Conservation (phyloP, 2,888 invertebrate genomes). For the Thereva unica region DNA sequence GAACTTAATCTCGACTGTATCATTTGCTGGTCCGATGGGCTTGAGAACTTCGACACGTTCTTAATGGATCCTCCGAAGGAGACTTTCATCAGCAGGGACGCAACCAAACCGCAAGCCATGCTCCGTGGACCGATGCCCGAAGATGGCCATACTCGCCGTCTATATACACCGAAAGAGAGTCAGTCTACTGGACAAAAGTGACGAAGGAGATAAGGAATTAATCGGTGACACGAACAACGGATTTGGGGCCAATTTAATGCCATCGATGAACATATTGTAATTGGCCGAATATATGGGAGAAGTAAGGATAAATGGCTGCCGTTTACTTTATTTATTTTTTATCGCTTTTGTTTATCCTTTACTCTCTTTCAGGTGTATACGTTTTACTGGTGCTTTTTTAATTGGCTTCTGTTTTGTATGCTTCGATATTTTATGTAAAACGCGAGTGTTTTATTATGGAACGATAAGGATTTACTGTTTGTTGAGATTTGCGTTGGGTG, state of each 20-base stretch:
- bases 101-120: neutral
- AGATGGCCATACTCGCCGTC: conserved; percentile 5
- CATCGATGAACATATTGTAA: conserved; percentile 36
- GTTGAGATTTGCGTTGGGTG: too few relatives aligned
- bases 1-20: conserved; percentile 37
- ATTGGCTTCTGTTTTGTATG: too few relatives aligned
- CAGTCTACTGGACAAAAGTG: conserved; percentile 47
- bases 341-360: too few relatives aligned
- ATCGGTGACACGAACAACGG: conserved; percentile 56
- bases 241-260: conserved; percentile 39
- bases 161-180: conserved; percentile 28
- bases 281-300: conserved; percentile 32
- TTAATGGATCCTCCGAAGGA: neutral
- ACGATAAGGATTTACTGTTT: too few relatives aligned
- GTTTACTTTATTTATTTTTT: too few relatives aligned
- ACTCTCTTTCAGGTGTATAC: too few relatives aligned
- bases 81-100: neutral
- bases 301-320: neutral
- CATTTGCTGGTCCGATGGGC: conserved; percentile 30
- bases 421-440: too few relatives aligned
- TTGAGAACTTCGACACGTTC: conserved; percentile 23
- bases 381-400: too few relatives aligned
- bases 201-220: conserved; percentile 56
- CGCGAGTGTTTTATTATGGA: too few relatives aligned
- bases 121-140: neutral